Evolutionary conservation across 2,113 vertebrate genomes (phyloP), one percentile per base, ranked within the genome.

Genomic region (Callorhinus ursinus): DNA sequence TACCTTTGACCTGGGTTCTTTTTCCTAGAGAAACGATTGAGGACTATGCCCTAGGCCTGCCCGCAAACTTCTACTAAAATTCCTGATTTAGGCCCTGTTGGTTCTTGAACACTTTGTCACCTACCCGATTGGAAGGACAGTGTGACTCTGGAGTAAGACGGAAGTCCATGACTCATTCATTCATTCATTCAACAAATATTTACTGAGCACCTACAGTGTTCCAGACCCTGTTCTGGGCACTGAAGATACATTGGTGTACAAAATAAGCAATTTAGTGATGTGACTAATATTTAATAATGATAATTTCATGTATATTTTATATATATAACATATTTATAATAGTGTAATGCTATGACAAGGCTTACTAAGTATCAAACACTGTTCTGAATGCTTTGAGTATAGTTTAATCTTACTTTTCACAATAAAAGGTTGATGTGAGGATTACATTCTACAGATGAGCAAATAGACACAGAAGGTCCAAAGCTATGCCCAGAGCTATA

Each of bases 331-430:
- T n/a, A 77, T 76, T 55, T 57, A 39, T 74, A 87, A 51, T n/a
- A 87, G 33, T 7, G 24, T 87, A 76, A 72, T 63, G 69, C 15
- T 76, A 92, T 90, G 12, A 63, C 82, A 77, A 93, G 65, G 15
- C 46, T 86, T 76, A 49, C 16, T 28, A 42, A 95, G 28, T 89
- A 39, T n/a, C 49, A 76, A 33, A n/a, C 55, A 82, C 33, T 63
- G 4, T 74, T 87, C 36, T 61, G 39, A 76, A 46, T 89, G 71
- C 86, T 72, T 67, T 51, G 5, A 93, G 16, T 53, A 59, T 92
- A 93, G 71, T 74, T 74, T 85, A 90, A 93, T 82, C 39, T 87
- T 72, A 88, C 80, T 49, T 36, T 53, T 95, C 83, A 95, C 42
- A 95, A 26, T 86, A 72, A 87, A 87, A 88, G 16, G 33, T 39